A percentile compares a stretch with the other conserved stretches of the same genome.
phyloP scores from a whole-genome alignment of 37 sponge, comb jelly and placozoan species.

The Aplysina aerophoba region DNA sequence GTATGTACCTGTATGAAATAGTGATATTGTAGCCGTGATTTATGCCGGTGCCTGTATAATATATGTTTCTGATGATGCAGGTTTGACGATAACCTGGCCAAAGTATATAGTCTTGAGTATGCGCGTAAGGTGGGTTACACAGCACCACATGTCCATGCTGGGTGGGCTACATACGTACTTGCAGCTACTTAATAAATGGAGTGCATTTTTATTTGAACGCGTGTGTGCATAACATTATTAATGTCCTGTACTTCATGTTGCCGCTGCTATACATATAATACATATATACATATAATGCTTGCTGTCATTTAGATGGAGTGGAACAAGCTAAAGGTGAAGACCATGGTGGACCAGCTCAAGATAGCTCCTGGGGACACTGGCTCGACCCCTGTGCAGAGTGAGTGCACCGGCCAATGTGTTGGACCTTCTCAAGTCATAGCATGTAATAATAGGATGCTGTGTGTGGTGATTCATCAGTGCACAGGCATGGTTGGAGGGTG shows the following conservation, averaged over 20 bases:
- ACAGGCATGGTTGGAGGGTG: too few relatives aligned
- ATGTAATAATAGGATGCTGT: too few relatives aligned
- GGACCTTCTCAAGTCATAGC: neutral
- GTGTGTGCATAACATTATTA: neutral
- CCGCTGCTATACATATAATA: too few relatives aligned
- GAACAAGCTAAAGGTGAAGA: conserved; percentile 45
- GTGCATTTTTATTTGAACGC: neutral
- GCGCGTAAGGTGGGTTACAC: neutral
- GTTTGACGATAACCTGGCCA: neutral
- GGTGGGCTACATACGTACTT: too few relatives aligned
- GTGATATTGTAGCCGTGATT: too few relatives aligned
- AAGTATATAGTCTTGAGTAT: neutral
- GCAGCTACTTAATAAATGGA: neutral
- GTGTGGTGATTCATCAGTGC: too few relatives aligned
- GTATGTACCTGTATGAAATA: too few relatives aligned
- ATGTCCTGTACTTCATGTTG: too few relatives aligned
- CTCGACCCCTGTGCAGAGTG: conserved; percentile 68
- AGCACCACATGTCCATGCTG: neutral
- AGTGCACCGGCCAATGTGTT: neutral
- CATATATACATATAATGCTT: neutral
- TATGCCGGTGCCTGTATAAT: too few relatives aligned
- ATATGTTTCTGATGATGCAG: neutral
- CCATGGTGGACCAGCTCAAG: conserved; percentile 37
- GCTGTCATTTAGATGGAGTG: conserved; percentile 28
- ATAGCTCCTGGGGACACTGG: conserved; percentile 61